A percentile compares a stretch with the other conserved stretches of the same genome.
These are phyloP conservation scores for Euthynnus affinis DNA, from an alignment of 2,797 vertebrate genomes.

Conservation along the genomic window DNA sequence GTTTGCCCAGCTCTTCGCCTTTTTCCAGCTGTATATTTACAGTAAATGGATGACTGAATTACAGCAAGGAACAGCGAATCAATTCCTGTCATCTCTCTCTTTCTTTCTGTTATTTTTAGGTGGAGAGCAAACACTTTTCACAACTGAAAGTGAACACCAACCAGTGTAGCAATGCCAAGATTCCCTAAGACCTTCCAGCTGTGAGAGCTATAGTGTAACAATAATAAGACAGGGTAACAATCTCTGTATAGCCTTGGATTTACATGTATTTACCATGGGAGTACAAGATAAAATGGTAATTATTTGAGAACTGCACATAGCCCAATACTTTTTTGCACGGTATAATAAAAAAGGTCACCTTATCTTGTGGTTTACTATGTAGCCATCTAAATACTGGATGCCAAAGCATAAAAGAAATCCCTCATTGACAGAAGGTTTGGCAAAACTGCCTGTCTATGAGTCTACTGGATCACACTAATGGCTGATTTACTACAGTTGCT, in stretches of 20 bases:
- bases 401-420: conserved; percentile 27
- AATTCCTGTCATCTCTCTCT: conserved; percentile 46
- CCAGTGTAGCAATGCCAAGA: conserved; percentile 51
- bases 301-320: conserved; percentile 25
- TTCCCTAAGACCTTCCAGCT: conserved; percentile 72
- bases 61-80: conserved; percentile 60
- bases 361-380: conserved; percentile 19
- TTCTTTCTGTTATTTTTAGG: conserved; percentile 68
- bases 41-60: conserved; percentile 76
- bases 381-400: conserved; percentile 6
- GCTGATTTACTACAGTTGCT: conserved; percentile 19
- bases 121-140: conserved; percentile 71
- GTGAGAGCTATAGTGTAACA: conserved; percentile 53
- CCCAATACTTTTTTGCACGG: conserved; percentile 10
- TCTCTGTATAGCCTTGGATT: conserved; percentile 58
- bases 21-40: conserved; percentile 78
- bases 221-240: conserved; percentile 57
- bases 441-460: conserved; percentile 5
- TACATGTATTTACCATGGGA: conserved; percentile 53
- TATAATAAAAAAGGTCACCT: conserved; percentile 15
- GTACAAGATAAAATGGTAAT: conserved; percentile 48
- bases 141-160: conserved; percentile 67
- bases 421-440: neutral
- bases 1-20: conserved; percentile 64
- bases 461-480: conserved; percentile 19